These are phyloP conservation scores for Piaya cayana DNA, from an alignment of 2,113 vertebrate genomes.

Conservation along the genomic window DNA sequence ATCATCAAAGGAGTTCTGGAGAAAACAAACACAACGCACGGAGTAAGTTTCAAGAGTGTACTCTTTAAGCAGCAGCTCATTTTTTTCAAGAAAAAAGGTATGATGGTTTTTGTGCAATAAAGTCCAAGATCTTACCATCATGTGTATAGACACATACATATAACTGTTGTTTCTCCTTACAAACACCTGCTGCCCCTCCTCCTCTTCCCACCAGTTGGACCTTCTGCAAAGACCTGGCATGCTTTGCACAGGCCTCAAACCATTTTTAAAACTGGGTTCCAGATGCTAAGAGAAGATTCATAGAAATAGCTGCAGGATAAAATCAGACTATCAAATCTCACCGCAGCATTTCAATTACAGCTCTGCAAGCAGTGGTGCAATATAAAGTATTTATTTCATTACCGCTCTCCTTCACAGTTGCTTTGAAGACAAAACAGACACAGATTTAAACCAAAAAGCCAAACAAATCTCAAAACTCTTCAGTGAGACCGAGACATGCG, in stretches of 20 bases:
- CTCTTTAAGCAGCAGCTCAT: background rate
- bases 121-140: background rate
- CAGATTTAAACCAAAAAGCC: background rate
- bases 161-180: background rate
- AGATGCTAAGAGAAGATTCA: background rate
- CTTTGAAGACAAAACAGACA: background rate
- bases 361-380: background rate
- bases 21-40: background rate
- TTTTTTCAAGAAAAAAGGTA: background rate
- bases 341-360: background rate
- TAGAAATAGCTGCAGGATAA: background rate
- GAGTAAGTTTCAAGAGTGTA: background rate
- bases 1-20: slow-evolving; percentile 90
- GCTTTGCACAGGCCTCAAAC: background rate
- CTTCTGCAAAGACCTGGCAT: background rate
- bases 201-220: background rate
- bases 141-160: background rate
- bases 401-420: background rate
- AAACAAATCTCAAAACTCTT: background rate
- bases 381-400: background rate
- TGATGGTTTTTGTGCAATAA: background rate
- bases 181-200: background rate
- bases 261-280: background rate
- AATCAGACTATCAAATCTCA: background rate
- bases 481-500: background rate